phyloP scores from a whole-genome alignment of 2,797 vertebrate genomes.

The Macrochelys suwanniensis region DNA sequence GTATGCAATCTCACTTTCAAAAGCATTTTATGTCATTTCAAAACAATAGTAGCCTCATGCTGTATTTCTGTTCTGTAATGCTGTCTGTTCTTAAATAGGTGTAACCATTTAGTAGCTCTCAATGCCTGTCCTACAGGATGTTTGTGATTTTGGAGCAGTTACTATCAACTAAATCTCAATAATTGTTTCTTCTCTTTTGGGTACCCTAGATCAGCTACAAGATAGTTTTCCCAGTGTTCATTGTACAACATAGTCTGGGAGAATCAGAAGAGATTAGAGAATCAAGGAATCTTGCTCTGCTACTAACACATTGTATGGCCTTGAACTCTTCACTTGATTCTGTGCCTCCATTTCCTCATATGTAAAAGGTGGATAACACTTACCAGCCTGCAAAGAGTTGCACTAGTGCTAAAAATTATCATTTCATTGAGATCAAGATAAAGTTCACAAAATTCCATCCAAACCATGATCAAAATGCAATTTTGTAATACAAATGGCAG shows the following conservation, averaged over 20 bases:
- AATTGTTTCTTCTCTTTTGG: not conserved
- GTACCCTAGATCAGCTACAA: fast-evolving
- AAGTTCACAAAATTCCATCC: not conserved
- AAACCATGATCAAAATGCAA: not conserved
- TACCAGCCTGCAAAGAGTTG: not conserved
- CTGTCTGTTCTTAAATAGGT: not conserved
- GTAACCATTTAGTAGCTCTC: not conserved
- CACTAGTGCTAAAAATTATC: not conserved
- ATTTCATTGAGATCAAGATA: not conserved
- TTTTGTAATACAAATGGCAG: not conserved
- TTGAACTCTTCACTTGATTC: not conserved
- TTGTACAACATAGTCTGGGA: not conserved
- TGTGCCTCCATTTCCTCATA: not conserved
- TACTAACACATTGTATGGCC: not conserved
- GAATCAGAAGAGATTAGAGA: not conserved
- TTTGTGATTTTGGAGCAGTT: not conserved
- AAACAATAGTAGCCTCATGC: not conserved
- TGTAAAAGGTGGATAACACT: not conserved
- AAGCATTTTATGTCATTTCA: not conserved
- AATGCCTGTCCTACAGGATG: not conserved
- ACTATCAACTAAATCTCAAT: not conserved
- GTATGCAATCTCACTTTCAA: slow-evolving; percentile 52
- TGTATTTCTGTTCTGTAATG: not conserved
- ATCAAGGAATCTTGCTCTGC: not conserved
- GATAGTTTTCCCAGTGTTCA: not conserved